Evolutionary conservation across 2,113 vertebrate genomes (phyloP), one percentile per base, ranked within the genome.

Genomic region (Pterocles orientalis): DNA sequence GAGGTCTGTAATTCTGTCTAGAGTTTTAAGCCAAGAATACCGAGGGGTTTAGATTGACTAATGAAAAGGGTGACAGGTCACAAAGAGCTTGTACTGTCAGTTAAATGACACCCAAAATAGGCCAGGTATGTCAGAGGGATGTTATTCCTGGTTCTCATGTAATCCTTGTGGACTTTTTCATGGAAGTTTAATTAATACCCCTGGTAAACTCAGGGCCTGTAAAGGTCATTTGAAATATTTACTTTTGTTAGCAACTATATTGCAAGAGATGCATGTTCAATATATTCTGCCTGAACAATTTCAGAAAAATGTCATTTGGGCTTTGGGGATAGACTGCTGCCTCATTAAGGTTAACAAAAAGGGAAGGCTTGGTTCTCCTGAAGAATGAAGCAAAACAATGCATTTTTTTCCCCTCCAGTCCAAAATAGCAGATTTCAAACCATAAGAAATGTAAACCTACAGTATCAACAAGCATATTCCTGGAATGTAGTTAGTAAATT

Each of bases 281-380:
- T 81, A 79, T 71, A 65, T 10, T 24, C 81, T 91, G 73, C 56
- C 86, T 85, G 79, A 90, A 72, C 26, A 70, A 9, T 91, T 92
- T 75, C 64, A 92, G 86, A 62, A 95, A 96, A 95, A 62, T 85
- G 86, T 93, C 66, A 41, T 71, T 93, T 92, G 96, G 85, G 84
- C 82, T 94, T 94, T 90, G 91, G 91, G 86, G 50, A 80, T 75
- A 47, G 68, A 64, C 69, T 92, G 86, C 66, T 78, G 64, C 82
- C 92, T 97, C 93, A 87, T 96, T 98, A 97, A 95, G 36, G 50
- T 10, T 48, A 39, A 41, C 7, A 12, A 34, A 72, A 86, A 6
- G 14, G 82, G 79, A 90, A 84, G 50, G 26, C 14, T 45, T 77
- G 33, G 41, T 54, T 96, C 53, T 96, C 88, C 31, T 53, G 39